Conservation (phyloP, 2,888 invertebrate species). For the Terebella lapidaria region DNA sequence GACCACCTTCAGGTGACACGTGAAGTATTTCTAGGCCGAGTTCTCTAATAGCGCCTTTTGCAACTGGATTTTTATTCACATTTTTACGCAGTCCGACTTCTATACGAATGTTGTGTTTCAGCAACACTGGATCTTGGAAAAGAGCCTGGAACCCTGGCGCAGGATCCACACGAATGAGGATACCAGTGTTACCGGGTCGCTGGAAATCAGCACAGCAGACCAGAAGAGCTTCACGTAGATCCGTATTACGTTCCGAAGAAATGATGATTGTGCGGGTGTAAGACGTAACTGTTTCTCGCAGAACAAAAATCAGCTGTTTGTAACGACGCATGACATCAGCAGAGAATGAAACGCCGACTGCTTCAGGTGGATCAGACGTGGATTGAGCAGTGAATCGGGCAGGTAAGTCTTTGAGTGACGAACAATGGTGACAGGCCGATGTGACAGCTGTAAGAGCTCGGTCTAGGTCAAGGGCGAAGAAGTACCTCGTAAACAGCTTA, state of each 20-base stretch:
- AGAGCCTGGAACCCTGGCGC: slow-evolving; percentile 22
- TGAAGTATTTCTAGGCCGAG: slow-evolving; percentile 27
- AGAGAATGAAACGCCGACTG: slow-evolving; percentile 24
- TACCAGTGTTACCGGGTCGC: slow-evolving; percentile 12
- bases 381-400: slow-evolving; percentile 20
- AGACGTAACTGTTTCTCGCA: slow-evolving; percentile 22
- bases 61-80: slow-evolving; percentile 28
- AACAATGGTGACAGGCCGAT: slow-evolving; percentile 24
- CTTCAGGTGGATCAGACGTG: slow-evolving; percentile 20
- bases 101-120: slow-evolving; percentile 15
- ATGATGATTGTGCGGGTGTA: slow-evolving; percentile 17
- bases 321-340: slow-evolving; percentile 28
- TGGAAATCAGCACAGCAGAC: slow-evolving; percentile 14
- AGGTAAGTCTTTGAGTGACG: slow-evolving; percentile 22
- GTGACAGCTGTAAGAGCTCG: slow-evolving; percentile 15
- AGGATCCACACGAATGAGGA: slow-evolving; percentile 24
- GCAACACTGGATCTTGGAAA: slow-evolving; percentile 18
- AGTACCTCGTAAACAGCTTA: slow-evolving; percentile 20
- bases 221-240: slow-evolving; percentile 17
- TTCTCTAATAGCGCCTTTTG: slow-evolving; percentile 30
- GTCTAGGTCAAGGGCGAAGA: slow-evolving; percentile 24
- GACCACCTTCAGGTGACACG: too few species aligned
- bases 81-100: slow-evolving; percentile 25
- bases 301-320: slow-evolving; percentile 22
- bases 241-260: slow-evolving; percentile 12